Percentiles rank a stretch among this genome's conserved stretches.
Evolutionary conservation across 2,113 vertebrate genomes (phyloP).

Genomic region (Actinemys pallida): DNA sequence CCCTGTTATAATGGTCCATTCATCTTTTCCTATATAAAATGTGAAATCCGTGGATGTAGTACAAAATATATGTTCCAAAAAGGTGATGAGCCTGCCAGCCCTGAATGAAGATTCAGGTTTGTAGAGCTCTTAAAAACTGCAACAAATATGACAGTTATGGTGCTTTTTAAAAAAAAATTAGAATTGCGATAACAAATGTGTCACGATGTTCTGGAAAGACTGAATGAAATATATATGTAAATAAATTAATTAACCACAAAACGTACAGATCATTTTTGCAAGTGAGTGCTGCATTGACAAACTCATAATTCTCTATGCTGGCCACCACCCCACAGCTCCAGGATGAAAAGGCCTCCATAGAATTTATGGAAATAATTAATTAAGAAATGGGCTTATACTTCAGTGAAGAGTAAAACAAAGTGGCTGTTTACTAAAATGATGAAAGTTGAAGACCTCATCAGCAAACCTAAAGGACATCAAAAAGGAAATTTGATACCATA

Average conservation of each 20-base stretch:
- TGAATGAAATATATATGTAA: background rate
- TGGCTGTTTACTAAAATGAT: background rate
- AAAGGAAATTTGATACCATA: background rate
- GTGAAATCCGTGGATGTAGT: background rate
- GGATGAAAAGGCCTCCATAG: background rate
- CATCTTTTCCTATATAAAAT: background rate
- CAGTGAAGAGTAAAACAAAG: background rate
- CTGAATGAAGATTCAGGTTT: background rate
- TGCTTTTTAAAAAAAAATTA: background rate
- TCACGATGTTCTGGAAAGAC: background rate
- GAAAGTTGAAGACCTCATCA: background rate
- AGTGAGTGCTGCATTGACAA: background rate
- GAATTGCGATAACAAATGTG: background rate
- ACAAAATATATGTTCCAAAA: background rate
- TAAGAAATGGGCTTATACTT: background rate
- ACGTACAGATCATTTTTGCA: background rate
- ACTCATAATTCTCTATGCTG: background rate
- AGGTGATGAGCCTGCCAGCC: background rate
- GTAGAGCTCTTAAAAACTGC: background rate
- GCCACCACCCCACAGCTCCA: background rate
- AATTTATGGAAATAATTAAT: background rate
- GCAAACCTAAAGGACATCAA: background rate
- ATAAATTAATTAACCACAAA: background rate
- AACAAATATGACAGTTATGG: fast-evolving
- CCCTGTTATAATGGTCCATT: background rate